Evolutionary conservation across 2,888 invertebrate genomes (phyloP), one percentile per base, ranked within the genome.

Genomic region (Bimastos eiseni): DNA sequence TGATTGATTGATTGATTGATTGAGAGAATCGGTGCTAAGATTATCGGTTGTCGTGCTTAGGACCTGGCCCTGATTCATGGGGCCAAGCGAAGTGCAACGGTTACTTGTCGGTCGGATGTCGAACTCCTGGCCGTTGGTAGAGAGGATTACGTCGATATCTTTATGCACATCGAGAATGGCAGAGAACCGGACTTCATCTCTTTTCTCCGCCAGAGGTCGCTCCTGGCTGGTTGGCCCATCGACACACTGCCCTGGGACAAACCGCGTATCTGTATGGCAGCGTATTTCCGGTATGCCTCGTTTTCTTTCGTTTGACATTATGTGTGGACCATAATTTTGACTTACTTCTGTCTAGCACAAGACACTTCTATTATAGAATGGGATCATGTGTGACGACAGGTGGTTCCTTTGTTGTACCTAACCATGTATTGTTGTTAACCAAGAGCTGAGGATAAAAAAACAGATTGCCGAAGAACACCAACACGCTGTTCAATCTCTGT

Each of bases 41-140:
- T 83, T 30, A n/a, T 37, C 34, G 83, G 21, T 90, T 83, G 83
- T 44, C 17, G 30, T 88, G 24, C 15, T 24, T 92, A 95, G 95
- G 95, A 95, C 90, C 91, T 95, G 83, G 95, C 94, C 0, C 91
- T 95, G 91, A 94, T 95, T 93, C 94, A 94, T 92, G 94, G 94
- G 11, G 93, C 94, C 4, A 93, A 92, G 88, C 93, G 95, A 24
- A 94, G 93, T 86, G 95, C 94, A 37, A 95, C 95, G 19, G 95
- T 95, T 13, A 94, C 94, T 38, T 95, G 95, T 91, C 93, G 94
- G 90, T 94, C 94, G 30, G 93, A 93, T 91, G 94, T 95, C 38
- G 94, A 94, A 91, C 95, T 98, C 97, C 90, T 97, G 96, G 90
- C 97, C 97, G 94, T 95, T 0, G 94, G 94, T 17, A 91, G 95